Evolutionary conservation across 2,888 invertebrate species (phyloP), one percentile per base, ranked within the genome.

Genomic region (Caenorhabditis sulstoni): DNA sequence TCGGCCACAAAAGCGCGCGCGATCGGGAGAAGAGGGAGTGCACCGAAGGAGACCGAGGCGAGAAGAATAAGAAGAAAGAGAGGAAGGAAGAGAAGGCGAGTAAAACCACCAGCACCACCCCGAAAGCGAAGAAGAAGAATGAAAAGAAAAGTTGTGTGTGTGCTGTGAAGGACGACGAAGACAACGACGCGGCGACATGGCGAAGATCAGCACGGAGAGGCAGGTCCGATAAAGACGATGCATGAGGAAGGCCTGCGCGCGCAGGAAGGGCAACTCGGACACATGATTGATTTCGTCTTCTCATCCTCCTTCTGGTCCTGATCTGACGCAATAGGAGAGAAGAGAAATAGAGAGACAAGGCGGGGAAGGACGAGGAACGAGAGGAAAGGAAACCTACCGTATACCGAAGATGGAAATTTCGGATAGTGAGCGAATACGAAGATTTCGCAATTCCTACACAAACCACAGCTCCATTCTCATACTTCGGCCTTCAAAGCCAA

Each of bases 171-270:
- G 45, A 53, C 23, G 39, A 50, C 39, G 22, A 62, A 35, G 64
- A 53, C 55, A 66, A 66, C 49, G 67, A 53, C 55, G 65, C 22
- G 20, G 55, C 55, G 57, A 45, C 66, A 49, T 45, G 66, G 18
- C 49, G n/a, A 39, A 11, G 35, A 29, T 22, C 39, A 12, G 47
- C 49, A 12, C 14, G 14, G 9, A 14, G 12, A 23, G 35, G 47
- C 35, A 53, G 14, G 22, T 55, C 29, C 44, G 55, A 55, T 55
- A 53, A 35, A 55, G 35, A 44, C 49, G 57, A 58, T 50, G 20
- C 37, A 29, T 3, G 4, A 7, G 29, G 50, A 49, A 58, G 22
- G 22, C 22, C n/a, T n/a, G 64, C 9, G 64, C 64, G 50, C 50
- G 50, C 41, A 29, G 29, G 52, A 50, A 64, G 50, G 50, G 41